phyloP scores from a whole-genome alignment of 2,888 invertebrate genomes.

The Alloplasta piceator region DNA sequence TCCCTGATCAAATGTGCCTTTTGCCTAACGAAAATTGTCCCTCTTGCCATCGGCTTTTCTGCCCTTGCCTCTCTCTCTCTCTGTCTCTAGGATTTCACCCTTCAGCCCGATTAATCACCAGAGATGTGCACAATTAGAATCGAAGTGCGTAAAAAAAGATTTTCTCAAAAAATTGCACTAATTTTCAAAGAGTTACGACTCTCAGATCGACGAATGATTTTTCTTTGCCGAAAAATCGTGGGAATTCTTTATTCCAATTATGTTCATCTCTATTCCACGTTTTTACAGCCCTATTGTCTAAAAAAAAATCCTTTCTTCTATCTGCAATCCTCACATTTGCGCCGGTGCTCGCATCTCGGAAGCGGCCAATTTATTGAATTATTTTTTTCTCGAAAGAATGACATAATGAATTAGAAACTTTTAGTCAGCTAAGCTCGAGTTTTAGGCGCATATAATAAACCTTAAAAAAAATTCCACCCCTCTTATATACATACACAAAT shows the following conservation, averaged over 20 bases:
- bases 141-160: not conserved
- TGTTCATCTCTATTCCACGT: not conserved
- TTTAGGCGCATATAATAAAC: constrained; percentile 69
- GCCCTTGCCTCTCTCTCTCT: constrained; percentile 34
- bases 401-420: constrained; percentile 66
- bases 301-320: not conserved
- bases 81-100: constrained; percentile 34
- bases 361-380: constrained; percentile 44
- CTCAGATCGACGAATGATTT: not conserved
- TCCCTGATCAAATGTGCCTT: constrained; percentile 18
- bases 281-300: not conserved
- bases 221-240: not conserved
- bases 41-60: constrained; percentile 23
- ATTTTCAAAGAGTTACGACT: not conserved
- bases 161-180: not conserved
- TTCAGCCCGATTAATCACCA: constrained; percentile 18
- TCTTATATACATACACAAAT: constrained; percentile 19
- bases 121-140: constrained; percentile 20
- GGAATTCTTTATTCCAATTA: not conserved
- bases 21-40: constrained; percentile 9
- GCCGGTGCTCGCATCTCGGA: constrained; percentile 58
- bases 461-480: constrained; percentile 5
- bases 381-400: constrained; percentile 45
- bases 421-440: constrained; percentile 77
- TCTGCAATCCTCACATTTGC: constrained; percentile 20